Evolutionary conservation across 2,113 vertebrate species (phyloP).

Genomic region (Ochotona curzoniae): DNA sequence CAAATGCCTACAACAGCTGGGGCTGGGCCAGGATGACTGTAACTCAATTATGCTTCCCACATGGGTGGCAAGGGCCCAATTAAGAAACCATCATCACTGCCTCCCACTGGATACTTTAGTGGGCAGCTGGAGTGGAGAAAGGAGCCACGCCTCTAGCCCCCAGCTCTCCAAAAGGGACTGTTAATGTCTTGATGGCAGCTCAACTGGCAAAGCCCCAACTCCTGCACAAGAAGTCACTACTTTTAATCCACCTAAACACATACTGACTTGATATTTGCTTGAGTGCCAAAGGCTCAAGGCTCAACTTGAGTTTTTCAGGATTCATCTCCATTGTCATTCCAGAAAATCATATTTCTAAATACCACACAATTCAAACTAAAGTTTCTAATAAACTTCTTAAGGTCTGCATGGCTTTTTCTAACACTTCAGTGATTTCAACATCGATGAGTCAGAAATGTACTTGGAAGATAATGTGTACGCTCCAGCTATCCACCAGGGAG

Average conservation of each 20-base stretch:
- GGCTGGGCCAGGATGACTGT: no score
- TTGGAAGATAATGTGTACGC: background rate
- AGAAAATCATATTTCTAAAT: slow-evolving; percentile 44
- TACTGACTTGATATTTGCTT: background rate
- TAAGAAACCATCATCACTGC: no score
- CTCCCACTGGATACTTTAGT: no score
- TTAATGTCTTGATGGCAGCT: no score
- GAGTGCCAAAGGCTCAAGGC: background rate
- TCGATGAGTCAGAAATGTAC: slow-evolving; percentile 38
- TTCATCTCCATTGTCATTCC: background rate
- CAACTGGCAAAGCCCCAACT: no score
- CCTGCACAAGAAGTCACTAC: background rate
- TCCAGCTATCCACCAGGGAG: background rate
- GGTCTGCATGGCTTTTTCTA: background rate
- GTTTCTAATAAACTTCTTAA: slow-evolving; percentile 28
- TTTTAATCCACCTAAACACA: background rate
- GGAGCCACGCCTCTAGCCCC: no score
- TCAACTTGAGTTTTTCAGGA: slow-evolving; percentile 42
- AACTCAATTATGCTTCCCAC: no score
- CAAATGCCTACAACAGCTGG: no score
- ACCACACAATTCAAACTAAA: slow-evolving; percentile 50
- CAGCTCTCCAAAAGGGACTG: no score
- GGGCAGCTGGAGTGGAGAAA: no score
- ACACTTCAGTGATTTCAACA: slow-evolving; percentile 38
- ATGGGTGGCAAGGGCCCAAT: no score